Base-by-base conservation (phyloP, 2,113 vertebrate genomes). In the Rynchops niger region DNA sequence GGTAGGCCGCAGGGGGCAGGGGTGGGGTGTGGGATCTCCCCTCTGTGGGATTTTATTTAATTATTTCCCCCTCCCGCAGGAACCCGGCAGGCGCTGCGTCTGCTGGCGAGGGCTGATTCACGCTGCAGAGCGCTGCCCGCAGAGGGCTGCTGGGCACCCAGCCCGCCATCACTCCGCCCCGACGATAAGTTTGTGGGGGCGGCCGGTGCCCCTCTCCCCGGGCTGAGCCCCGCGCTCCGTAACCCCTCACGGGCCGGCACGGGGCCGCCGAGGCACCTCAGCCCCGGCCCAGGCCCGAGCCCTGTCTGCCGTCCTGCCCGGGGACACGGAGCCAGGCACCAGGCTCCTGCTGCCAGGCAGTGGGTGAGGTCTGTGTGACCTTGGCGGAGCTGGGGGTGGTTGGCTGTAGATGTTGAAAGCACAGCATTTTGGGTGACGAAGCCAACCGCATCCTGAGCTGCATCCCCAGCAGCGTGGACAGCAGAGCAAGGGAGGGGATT, bases 241-340 rank as follows among this genome's bases (percentile, higher is more conserved):
- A 8, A 5, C 7, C 23, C 10, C 9, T 10, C 52, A 4, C 23
- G 3, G 32, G 42, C 15, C 49, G 15, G 26, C 21, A 2, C 4
- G 32, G 12, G 45, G 20, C 11, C 17, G 5, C n/a, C 12, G 7
- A 6, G 27, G 29, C 6, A 9, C n/a, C 43, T 58, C 30, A 15
- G 43, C 18, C 45, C 26, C 5, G 27, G 16, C 21, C 32, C 50
- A 9, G 43, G 15, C 15, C 6, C 29, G 15, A 29, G 23, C 34
- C 13, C 29, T 29, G 12, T 2, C 12, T 29, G 13, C 30, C 1
- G 5, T 21, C 18, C 21, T 50, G 34, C 23, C 13, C 5, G 2
- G 8, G 69, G 20, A n/a, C 5, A 17, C 3, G 13, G 30, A 18
- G 18, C 4, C 27, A 4, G 20, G 4, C 12, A 2, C 13, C 0